Evolutionary conservation across 2,888 invertebrate species (phyloP), one percentile per base, ranked within the genome.

Genomic region (Chrysodeixis includens): DNA sequence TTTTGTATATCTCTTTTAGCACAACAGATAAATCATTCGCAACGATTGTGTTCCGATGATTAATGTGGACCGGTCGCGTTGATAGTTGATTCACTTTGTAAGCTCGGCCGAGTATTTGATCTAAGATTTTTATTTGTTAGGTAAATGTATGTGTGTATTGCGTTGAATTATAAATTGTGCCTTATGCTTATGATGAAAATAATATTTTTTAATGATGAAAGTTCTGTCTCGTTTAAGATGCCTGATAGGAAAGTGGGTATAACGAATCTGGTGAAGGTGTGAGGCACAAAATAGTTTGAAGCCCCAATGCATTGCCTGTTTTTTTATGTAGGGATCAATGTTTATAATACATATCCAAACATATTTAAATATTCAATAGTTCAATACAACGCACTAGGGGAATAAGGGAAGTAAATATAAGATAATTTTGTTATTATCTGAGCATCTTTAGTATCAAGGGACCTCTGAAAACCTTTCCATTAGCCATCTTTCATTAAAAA

Each of bases 1-100:
- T 40, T n/a, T 40, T 40, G n/a, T 40, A n/a, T 40, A 40, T 40
- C 40, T 40, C 40, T 40, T 40, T 40, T 40, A 40, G 40, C 40
- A 4, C 14, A 40, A 40, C n/a, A 1, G n/a, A 40, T 40, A n/a
- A 40, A 40, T 40, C 40, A 40, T 40, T 40, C n/a, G 1, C n/a
- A 40, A 40, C 40, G 40, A 40, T 40, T 40, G n/a, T 40, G 40
- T 40, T 40, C 6, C 40, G n/a, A 40, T 40, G 40, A 40, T 40
- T 40, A n/a, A 40, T 40, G 40, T 40, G 40, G n/a, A 40, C n/a
- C n/a, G 40, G 40, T 40, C 12, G 6, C n/a, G 40, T 40, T 40
- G 40, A 40, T 6, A 40, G n/a, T 40, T 40, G 40, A 40, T 6
- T 40, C n/a, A 40, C n/a, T 32, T 40, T 40, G 40, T n/a, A n/a